Evolutionary conservation across 1,140 invertebrate species (phyloP).

Genomic region (Thalassaphorura encarpata): DNA sequence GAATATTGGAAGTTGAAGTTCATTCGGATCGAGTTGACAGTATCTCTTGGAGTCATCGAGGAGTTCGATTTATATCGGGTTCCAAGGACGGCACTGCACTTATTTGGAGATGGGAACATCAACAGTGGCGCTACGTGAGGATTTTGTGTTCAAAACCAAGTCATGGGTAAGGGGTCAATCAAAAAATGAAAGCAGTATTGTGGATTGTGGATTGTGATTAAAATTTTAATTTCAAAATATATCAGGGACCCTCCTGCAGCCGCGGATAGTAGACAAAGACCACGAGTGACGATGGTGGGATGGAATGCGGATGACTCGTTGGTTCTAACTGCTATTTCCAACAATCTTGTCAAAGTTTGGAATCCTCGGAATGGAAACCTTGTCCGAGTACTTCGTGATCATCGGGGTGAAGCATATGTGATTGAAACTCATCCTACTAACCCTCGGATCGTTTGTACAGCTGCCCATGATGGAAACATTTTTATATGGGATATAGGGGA

Average conservation of each 20-base stretch:
- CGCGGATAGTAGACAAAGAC: constrained; percentile 52
- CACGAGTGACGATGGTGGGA: constrained; percentile 89
- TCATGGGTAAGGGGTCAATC: constrained; percentile 45
- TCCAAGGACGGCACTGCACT: constrained; percentile 93
- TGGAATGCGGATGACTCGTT: constrained; percentile 83
- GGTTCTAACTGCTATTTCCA: constrained; percentile 82
- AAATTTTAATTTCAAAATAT: background rate
- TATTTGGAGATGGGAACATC: constrained; percentile 83
- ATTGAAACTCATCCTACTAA: constrained; percentile 85
- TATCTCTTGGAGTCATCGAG: constrained; percentile 83
- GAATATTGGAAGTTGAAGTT: constrained; percentile 72
- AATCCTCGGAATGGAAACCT: constrained; percentile 55
- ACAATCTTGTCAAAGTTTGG: constrained; percentile 82
- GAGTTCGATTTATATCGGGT: constrained; percentile 81
- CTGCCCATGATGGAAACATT: constrained; percentile 91
- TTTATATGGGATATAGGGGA: constrained; percentile 75
- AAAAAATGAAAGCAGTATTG: background rate
- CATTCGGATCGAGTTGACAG: constrained; percentile 92
- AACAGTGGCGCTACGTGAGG: constrained; percentile 71
- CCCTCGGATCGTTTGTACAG: constrained; percentile 63
- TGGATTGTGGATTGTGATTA: background rate
- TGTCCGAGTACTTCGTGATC: constrained; percentile 60
- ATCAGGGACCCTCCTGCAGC: constrained; percentile 42
- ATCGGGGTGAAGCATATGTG: constrained; percentile 89
- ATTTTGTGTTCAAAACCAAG: constrained; percentile 53